phyloP scores from a whole-genome alignment of 1,140 invertebrate species.

The Aradophagus sp. region DNA sequence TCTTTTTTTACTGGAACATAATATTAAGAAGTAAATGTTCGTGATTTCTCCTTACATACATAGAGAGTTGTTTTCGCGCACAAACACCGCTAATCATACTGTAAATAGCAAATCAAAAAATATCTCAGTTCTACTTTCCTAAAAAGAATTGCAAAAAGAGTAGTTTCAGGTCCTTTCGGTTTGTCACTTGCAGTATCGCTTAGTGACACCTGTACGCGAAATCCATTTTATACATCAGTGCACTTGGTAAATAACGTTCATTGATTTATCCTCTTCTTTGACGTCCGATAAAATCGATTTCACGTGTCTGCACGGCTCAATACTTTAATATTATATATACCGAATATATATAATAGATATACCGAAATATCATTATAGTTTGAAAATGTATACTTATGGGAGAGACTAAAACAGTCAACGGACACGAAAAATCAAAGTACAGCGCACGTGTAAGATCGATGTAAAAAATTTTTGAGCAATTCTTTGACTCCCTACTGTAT shows the following conservation, averaged over 20 bases:
- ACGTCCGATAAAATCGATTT: slow-evolving; percentile 54
- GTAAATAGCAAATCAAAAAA: too few relatives aligned
- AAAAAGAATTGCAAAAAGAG: too few relatives aligned
- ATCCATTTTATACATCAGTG: background rate
- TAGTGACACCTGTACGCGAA: too few relatives aligned
- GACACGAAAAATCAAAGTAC: slow-evolving; percentile 24
- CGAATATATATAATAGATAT: slow-evolving; percentile 51
- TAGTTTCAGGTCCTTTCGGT: too few relatives aligned
- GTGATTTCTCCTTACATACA: too few relatives aligned
- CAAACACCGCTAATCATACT: too few relatives aligned
- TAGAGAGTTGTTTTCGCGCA: too few relatives aligned
- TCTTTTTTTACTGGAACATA: too few relatives aligned
- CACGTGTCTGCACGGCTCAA: slow-evolving; percentile 42
- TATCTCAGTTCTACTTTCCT: too few relatives aligned
- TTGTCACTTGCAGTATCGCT: too few relatives aligned
- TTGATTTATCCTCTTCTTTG: slow-evolving; percentile 1
- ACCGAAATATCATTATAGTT: slow-evolving; percentile 56
- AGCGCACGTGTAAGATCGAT: slow-evolving; percentile 32
- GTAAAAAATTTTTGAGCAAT: slow-evolving; percentile 58
- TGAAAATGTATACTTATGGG: slow-evolving; percentile 48
- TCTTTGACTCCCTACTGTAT: slow-evolving; percentile 41
- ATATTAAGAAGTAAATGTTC: too few relatives aligned
- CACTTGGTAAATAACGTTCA: background rate
- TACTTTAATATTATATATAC: slow-evolving; percentile 52
- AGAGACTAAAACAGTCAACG: slow-evolving; percentile 50